Percentiles rank a stretch among this genome's conserved stretches.
Evolutionary conservation across 2,888 invertebrate genomes (phyloP).

Genomic region (Abrostola triplasia): DNA sequence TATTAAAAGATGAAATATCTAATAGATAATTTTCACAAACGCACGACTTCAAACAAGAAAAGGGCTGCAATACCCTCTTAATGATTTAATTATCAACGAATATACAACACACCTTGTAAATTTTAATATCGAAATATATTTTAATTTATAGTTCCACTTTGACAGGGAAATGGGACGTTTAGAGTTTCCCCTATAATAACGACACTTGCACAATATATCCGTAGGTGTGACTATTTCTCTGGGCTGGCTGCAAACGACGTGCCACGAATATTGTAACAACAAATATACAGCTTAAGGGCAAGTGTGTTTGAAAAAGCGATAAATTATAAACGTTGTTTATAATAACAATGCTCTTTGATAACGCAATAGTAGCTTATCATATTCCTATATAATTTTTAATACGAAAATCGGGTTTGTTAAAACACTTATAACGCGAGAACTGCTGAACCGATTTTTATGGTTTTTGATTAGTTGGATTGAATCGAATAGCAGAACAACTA

Average conservation of each 20-base stretch:
- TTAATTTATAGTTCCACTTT: constrained; percentile 37
- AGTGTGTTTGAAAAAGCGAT: constrained; percentile 15
- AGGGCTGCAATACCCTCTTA: no score
- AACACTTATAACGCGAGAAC: no score
- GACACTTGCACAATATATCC: constrained; percentile 52
- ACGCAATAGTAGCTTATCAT: no score
- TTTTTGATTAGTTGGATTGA: no score
- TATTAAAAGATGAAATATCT: no score
- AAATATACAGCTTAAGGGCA: constrained; percentile 64
- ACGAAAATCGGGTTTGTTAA: no score
- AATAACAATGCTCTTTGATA: no score
- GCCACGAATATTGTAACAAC: constrained; percentile 66
- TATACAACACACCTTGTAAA: constrained; percentile 8
- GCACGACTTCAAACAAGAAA: no score
- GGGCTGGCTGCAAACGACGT: constrained; percentile 65
- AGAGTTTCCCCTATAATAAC: constrained; percentile 50
- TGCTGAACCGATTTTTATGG: no score
- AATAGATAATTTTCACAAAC: no score
- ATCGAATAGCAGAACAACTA: no score
- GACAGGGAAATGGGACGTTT: constrained; percentile 38
- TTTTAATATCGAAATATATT: constrained; percentile 31
- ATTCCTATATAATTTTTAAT: no score
- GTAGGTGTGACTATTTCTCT: constrained; percentile 61
- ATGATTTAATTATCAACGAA: neutral
- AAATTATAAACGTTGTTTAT: neutral